These are phyloP conservation scores for Motacilla tschutschensis DNA, from an alignment of 2,113 vertebrate genomes.

Conservation along the genomic window DNA sequence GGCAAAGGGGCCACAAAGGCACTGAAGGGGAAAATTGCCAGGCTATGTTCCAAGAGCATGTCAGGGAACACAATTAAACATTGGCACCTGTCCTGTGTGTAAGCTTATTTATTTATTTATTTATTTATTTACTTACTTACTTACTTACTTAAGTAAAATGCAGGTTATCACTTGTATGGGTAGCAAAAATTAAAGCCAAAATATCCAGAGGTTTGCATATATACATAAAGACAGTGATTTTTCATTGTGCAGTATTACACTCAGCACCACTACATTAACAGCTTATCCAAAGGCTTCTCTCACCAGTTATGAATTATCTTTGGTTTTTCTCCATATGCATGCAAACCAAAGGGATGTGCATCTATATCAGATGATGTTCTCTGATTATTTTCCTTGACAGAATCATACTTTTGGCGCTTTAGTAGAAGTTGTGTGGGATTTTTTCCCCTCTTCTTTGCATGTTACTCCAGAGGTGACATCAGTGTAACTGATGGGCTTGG, in stretches of 20 bases:
- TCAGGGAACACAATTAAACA: conserved; percentile 32
- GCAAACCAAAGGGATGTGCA: neutral
- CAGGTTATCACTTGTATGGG: neutral
- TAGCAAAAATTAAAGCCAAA: neutral
- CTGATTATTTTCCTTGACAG: neutral
- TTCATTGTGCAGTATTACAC: neutral
- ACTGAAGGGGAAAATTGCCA: conserved; percentile 43
- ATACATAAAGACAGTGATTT: neutral
- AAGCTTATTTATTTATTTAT: neutral
- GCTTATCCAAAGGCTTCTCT: neutral
- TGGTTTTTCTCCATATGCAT: neutral
- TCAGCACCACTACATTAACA: neutral
- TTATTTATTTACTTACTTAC: too few species aligned
- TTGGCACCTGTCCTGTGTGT: neutral
- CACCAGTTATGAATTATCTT: neutral
- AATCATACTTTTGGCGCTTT: neutral
- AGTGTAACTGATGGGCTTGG: neutral
- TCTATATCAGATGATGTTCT: neutral
- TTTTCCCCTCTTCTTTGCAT: neutral
- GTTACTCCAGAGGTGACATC: neutral
- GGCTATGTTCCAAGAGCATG: neutral
- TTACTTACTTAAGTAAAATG: neutral
- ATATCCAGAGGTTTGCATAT: neutral
- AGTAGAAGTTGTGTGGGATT: neutral
- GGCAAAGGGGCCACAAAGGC: conserved; percentile 4